Conservation (phyloP, 2,888 invertebrate genomes). For the Julus scanicus region DNA sequence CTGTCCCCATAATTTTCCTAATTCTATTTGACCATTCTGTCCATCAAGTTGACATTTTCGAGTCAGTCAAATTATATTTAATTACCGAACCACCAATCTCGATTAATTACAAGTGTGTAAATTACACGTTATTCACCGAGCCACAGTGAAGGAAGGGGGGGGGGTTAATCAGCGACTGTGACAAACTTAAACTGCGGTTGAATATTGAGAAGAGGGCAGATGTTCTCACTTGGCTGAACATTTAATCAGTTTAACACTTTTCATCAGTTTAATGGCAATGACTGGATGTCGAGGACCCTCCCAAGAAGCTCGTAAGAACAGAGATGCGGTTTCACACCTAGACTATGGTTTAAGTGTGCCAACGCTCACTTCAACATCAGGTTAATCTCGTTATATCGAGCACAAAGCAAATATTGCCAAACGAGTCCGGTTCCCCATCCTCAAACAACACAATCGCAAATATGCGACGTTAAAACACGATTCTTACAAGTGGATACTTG, state of each 20-base stretch:
- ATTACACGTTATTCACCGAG: not conserved
- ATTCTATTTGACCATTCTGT: not conserved
- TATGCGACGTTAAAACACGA: not conserved
- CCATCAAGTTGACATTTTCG: not conserved
- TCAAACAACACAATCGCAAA: constrained; percentile 3
- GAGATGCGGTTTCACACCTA: constrained; percentile 15
- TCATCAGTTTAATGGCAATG: constrained; percentile 40
- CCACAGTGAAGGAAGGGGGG: not conserved
- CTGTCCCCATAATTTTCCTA: not conserved
- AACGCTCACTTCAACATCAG: not conserved
- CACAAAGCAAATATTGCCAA: not conserved
- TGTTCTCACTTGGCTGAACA: constrained; percentile 30
- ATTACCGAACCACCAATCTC: not conserved
- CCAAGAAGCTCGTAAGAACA: constrained; percentile 34
- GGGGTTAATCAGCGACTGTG: constrained; percentile 27
- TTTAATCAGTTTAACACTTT: constrained; percentile 45
- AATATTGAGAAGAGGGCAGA: constrained; percentile 40
- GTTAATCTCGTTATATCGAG: constrained; percentile 18
- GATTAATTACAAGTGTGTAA: constrained; percentile 11
- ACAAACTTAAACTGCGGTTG: constrained; percentile 40
- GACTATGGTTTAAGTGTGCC: not conserved
- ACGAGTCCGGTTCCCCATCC: not conserved
- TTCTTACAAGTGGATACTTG: not conserved
- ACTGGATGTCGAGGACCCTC: constrained; percentile 13
- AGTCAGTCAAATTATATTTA: not conserved